These are phyloP conservation scores for Argopecten irradians DNA, from an alignment of 1,140 invertebrate genomes.

Conservation along the genomic window DNA sequence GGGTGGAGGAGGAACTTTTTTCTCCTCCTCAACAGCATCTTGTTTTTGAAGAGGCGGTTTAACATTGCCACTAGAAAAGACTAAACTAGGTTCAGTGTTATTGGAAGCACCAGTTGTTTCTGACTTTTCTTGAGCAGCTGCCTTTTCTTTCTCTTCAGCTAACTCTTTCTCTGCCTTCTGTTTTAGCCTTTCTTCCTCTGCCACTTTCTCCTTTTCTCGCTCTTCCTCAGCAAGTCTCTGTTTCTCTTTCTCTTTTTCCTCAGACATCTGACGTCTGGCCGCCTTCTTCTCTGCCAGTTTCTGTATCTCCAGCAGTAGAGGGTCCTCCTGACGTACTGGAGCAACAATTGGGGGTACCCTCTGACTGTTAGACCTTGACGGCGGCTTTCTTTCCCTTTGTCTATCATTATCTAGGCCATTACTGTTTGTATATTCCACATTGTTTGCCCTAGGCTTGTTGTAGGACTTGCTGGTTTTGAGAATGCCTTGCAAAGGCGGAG, in stretches of 20 bases:
- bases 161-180: neutral
- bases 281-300: constrained; percentile 50
- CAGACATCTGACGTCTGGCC: constrained; percentile 52
- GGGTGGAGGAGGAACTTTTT: neutral
- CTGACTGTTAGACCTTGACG: neutral
- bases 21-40: neutral
- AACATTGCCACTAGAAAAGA: constrained; percentile 45
- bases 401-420: constrained; percentile 28
- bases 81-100: constrained; percentile 44
- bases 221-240: neutral
- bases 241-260: constrained; percentile 31
- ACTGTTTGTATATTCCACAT: constrained; percentile 40
- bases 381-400: constrained; percentile 16
- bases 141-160: constrained; percentile 23
- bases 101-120: neutral
- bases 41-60: constrained; percentile 3
- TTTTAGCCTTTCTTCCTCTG: constrained; percentile 7
- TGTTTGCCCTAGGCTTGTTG: constrained; percentile 30
- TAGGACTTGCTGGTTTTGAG: constrained; percentile 26
- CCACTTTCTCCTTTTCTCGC: neutral
- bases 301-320: constrained; percentile 58
- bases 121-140: constrained; percentile 2
- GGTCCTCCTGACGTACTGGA: constrained; percentile 26
- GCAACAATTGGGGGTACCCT: neutral
- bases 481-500: neutral